phyloP scores from a whole-genome alignment of 2,113 vertebrate genomes.

The Lota lota region DNA sequence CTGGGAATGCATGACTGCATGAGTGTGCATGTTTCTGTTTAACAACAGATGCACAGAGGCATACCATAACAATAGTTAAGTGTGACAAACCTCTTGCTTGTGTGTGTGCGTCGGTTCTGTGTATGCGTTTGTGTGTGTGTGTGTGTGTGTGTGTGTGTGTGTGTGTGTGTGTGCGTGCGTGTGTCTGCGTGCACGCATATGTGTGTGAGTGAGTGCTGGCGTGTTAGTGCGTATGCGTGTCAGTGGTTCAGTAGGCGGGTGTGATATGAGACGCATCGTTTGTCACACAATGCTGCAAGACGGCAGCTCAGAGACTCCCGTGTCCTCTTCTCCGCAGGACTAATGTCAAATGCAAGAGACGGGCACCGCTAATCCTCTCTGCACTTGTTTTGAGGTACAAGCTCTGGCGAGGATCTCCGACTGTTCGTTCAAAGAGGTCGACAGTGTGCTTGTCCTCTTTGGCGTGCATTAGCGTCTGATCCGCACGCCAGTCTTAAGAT shows the following conservation, averaged over 20 bases:
- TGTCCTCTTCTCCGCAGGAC: conserved; percentile 50
- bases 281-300: conserved; percentile 16
- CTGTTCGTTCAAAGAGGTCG: conserved; percentile 37
- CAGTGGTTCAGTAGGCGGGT: no score
- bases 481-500: conserved; percentile 1
- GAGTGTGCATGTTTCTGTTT: conserved; percentile 3
- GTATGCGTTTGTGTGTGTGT: no score
- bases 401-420: conserved; percentile 38
- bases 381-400: conserved; percentile 50
- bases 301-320: not conserved
- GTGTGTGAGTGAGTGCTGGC: no score
- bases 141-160: no score
- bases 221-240: no score
- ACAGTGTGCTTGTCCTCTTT: conserved; percentile 9
- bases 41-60: conserved; percentile 22
- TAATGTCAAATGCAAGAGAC: conserved; percentile 62
- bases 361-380: conserved; percentile 58
- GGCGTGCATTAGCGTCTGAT: conserved; percentile 24
- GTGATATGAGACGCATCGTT: not conserved
- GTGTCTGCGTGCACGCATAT: no score
- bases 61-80: conserved; percentile 2
- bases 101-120: conserved; percentile 26
- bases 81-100: no score
- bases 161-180: no score
- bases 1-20: not conserved